Conservation (phyloP, 2,888 invertebrate genomes). For the Eucriotettix oculatus region DNA sequence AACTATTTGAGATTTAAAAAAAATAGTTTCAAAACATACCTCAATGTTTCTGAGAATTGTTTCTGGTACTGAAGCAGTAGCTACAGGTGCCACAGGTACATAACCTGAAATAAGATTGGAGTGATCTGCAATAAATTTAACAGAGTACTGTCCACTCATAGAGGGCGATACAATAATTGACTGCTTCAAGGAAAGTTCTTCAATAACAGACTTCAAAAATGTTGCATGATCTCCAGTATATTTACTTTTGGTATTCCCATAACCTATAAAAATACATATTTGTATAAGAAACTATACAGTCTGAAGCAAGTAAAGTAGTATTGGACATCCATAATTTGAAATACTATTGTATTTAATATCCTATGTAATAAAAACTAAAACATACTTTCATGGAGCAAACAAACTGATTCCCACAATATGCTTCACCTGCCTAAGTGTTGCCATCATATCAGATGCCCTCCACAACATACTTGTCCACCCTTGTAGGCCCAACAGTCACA, state of each 20-base stretch:
- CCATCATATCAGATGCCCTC: not conserved
- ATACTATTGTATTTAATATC: too few relatives aligned
- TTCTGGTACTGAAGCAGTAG: slow-evolving; percentile 15
- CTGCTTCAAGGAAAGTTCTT: slow-evolving; percentile 16
- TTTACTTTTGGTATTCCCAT: slow-evolving; percentile 16
- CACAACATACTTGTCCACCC: not conserved
- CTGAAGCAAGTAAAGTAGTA: not conserved
- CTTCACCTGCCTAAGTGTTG: not conserved
- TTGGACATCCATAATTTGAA: too few relatives aligned
- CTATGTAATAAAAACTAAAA: too few relatives aligned
- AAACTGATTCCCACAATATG: too few relatives aligned
- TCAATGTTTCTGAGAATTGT: slow-evolving; percentile 2
- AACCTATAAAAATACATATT: slow-evolving; percentile 16
- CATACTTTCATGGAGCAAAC: too few relatives aligned
- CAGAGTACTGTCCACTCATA: slow-evolving; percentile 28
- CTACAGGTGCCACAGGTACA: slow-evolving; percentile 27
- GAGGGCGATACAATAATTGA: slow-evolving; percentile 30
- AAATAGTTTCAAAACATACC: slow-evolving; percentile 1
- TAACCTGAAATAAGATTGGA: slow-evolving; percentile 22
- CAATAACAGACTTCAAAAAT: slow-evolving; percentile 21
- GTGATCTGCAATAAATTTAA: slow-evolving; percentile 24
- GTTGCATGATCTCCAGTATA: slow-evolving; percentile 12
- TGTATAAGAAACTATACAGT: too few relatives aligned
- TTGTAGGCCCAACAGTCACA: not conserved
- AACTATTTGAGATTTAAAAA: not conserved